These are phyloP conservation scores for Pterocles gutturalis DNA, from an alignment of 2,113 vertebrate species.

Conservation along the genomic window DNA sequence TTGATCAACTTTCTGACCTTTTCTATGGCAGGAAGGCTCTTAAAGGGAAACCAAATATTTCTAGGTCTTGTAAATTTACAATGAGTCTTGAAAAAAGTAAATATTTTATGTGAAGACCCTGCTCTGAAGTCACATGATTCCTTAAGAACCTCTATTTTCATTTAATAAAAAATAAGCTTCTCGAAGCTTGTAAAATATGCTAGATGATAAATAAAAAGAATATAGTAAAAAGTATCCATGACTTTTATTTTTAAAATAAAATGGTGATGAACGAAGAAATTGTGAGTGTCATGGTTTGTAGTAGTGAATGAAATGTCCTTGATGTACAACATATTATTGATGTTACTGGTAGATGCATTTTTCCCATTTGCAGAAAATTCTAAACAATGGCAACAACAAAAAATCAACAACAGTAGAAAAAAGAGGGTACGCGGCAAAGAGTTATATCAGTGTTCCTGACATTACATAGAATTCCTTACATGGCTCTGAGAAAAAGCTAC, in stretches of 20 bases:
- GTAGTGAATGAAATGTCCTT: neutral
- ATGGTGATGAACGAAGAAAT: neutral
- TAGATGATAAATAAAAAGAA: neutral
- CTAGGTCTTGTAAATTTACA: neutral
- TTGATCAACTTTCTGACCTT: neutral
- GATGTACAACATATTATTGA: neutral
- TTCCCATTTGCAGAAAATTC: neutral
- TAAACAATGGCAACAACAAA: neutral
- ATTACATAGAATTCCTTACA: neutral
- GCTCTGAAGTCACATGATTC: neutral
- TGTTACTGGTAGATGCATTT: neutral
- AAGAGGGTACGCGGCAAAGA: neutral
- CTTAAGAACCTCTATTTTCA: neutral
- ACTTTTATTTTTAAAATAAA: neutral
- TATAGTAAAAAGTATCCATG: neutral
- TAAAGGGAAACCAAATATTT: neutral
- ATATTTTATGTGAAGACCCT: neutral
- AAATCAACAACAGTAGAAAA: neutral
- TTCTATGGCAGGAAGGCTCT: neutral
- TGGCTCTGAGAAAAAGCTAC: neutral
- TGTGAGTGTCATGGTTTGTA: neutral
- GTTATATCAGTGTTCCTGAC: neutral
- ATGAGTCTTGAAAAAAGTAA: neutral
- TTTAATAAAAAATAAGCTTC: conserved; percentile 8
- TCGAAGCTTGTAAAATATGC: neutral